These are phyloP conservation scores for Myodes glareolus DNA, from an alignment of 2,113 vertebrate genomes.

Conservation along the genomic window DNA sequence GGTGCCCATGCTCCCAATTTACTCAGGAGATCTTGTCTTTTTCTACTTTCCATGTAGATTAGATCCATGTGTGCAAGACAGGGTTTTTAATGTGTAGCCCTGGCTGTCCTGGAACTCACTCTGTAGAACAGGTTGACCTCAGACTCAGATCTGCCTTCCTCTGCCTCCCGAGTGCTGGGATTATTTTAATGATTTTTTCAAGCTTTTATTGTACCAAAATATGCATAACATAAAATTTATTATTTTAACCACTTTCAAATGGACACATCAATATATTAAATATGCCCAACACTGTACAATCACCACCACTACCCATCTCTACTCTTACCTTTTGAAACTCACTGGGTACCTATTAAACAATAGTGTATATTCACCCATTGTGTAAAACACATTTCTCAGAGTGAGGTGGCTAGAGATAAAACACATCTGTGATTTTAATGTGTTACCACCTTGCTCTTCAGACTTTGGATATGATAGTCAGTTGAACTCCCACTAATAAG, in stretches of 20 bases:
- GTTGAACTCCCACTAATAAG: neutral
- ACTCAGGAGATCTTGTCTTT: no score
- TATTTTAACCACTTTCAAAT: neutral
- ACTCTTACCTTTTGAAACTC: neutral
- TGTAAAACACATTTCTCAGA: neutral
- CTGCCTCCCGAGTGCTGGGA: neutral
- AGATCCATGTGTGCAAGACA: no score
- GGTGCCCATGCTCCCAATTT: no score
- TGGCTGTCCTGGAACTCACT: neutral
- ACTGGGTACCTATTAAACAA: neutral
- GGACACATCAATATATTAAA: neutral
- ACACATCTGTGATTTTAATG: neutral
- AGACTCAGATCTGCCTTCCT: neutral
- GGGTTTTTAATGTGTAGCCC: neutral
- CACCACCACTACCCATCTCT: neutral
- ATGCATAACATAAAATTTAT: neutral
- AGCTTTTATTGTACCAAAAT: neutral
- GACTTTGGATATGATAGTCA: neutral
- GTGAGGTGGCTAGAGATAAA: neutral
- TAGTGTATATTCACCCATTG: neutral
- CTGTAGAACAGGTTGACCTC: neutral
- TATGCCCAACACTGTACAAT: neutral
- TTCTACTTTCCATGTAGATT: no score
- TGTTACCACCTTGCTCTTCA: neutral
- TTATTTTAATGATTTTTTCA: neutral